Evolutionary conservation across 2,888 invertebrate genomes (phyloP).

Genomic region (Drosophila pseudotalamancana): DNA sequence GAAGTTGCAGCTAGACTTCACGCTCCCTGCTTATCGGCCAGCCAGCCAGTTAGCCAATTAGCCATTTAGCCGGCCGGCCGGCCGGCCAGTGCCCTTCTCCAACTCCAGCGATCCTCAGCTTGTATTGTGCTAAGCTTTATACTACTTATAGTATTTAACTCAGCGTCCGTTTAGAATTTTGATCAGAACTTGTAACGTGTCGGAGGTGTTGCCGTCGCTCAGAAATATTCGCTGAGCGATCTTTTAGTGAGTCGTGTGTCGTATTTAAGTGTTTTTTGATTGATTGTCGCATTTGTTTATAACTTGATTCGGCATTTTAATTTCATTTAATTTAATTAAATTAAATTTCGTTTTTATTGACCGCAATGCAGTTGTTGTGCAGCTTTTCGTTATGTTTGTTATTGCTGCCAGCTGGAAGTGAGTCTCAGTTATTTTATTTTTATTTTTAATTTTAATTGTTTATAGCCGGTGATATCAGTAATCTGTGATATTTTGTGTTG

Average conservation of each 20-base stretch:
- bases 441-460: not conserved
- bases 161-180: constrained; percentile 72
- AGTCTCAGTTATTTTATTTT: constrained; percentile 22
- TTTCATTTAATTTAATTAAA: constrained; percentile 10
- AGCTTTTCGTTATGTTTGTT: constrained; percentile 5
- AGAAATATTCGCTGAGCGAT: constrained; percentile 31
- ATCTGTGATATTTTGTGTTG: not conserved
- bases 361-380: constrained; percentile 34
- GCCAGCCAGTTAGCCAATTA: not conserved
- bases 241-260: constrained; percentile 39
- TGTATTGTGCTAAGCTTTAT: constrained; percentile 28
- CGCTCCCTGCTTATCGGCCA: constrained; percentile 4
- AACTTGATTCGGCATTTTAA: constrained; percentile 10
- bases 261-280: constrained; percentile 40
- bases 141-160: constrained; percentile 68
- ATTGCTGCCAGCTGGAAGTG: constrained; percentile 33
- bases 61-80: not conserved
- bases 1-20: not conserved
- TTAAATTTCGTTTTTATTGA: constrained; percentile 14
- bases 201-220: constrained; percentile 55
- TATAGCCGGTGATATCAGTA: constrained; percentile 18
- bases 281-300: constrained; percentile 25
- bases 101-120: constrained; percentile 20
- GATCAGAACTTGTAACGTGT: constrained; percentile 72
- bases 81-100: constrained; percentile 21